A percentile compares a stretch with the other conserved stretches of the same genome.
Evolutionary conservation across 2,797 vertebrate genomes (phyloP).

Genomic region (Gobionotothen gibberifrons): DNA sequence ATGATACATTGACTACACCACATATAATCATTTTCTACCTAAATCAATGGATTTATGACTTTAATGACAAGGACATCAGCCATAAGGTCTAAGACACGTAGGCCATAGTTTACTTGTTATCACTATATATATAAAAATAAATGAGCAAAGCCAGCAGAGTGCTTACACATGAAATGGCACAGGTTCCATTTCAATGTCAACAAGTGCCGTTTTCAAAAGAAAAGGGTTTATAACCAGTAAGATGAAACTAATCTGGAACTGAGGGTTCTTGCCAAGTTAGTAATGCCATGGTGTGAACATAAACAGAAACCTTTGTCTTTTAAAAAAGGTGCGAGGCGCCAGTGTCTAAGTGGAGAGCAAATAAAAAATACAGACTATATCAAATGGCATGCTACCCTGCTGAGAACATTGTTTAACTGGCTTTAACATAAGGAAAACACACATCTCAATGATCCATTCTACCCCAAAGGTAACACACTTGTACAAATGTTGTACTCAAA

Average conservation of each 20-base stretch:
- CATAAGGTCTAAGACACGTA: background rate
- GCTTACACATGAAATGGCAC: conserved; percentile 28
- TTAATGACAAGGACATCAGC: conserved; percentile 2
- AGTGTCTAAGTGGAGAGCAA: conserved; percentile 53
- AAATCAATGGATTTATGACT: background rate
- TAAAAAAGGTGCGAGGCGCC: conserved; percentile 49
- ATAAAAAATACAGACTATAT: conserved; percentile 67
- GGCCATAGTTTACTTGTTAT: background rate
- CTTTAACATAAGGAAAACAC: conserved; percentile 42
- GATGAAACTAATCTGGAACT: conserved; percentile 56
- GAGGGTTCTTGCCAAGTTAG: conserved; percentile 37
- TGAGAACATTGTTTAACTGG: conserved; percentile 59
- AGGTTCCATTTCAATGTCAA: conserved; percentile 50
- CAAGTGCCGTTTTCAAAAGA: conserved; percentile 38
- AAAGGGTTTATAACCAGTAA: conserved; percentile 53
- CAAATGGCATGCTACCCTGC: conserved; percentile 49
- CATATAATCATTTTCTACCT: background rate
- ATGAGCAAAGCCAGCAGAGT: background rate
- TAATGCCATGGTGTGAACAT: conserved; percentile 66
- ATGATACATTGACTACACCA: background rate
- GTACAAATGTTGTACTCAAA: background rate
- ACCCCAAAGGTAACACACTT: conserved; percentile 28
- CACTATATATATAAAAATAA: conserved; percentile 16
- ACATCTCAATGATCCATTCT: conserved; percentile 35
- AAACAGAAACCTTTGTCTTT: conserved; percentile 77